Evolutionary conservation across 2,797 vertebrate genomes (phyloP).

Genomic region (Betta splendens): DNA sequence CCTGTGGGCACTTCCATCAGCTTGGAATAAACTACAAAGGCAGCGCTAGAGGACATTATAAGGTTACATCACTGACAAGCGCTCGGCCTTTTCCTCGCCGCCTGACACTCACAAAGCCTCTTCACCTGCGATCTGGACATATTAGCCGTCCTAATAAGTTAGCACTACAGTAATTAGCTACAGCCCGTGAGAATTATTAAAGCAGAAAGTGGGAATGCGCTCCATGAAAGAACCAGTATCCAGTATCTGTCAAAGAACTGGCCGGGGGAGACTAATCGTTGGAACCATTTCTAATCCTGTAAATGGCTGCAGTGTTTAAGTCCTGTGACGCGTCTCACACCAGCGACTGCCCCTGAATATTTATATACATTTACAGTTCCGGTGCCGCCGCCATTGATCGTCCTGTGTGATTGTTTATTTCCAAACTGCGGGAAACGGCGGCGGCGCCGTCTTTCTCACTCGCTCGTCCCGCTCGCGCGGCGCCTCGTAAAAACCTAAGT

Average conservation of each 20-base stretch:
- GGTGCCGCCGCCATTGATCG: background rate
- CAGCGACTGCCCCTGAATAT: background rate
- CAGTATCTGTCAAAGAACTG: too few species aligned
- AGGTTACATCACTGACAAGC: background rate
- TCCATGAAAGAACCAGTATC: too few species aligned
- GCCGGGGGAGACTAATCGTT: too few species aligned
- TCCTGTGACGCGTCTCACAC: background rate
- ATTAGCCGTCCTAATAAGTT: background rate
- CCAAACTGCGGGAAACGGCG: too few species aligned
- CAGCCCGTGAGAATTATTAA: background rate
- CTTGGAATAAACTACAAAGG: conserved; percentile 1
- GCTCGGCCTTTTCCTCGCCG: background rate
- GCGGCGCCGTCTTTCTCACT: too few species aligned
- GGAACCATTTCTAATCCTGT: too few species aligned
- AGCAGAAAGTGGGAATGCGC: too few species aligned
- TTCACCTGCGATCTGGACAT: background rate
- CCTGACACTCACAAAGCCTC: background rate
- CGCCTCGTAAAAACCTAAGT: conserved; percentile 24
- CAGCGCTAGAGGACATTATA: conserved; percentile 1
- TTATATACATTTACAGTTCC: background rate
- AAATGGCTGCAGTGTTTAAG: background rate
- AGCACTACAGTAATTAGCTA: background rate
- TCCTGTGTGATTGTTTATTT: background rate
- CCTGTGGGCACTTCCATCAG: conserved; percentile 8
- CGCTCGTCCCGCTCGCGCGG: background rate